Base-by-base conservation (phyloP, 2,888 invertebrate species). In the Hirtodrosophila histrioides region DNA sequence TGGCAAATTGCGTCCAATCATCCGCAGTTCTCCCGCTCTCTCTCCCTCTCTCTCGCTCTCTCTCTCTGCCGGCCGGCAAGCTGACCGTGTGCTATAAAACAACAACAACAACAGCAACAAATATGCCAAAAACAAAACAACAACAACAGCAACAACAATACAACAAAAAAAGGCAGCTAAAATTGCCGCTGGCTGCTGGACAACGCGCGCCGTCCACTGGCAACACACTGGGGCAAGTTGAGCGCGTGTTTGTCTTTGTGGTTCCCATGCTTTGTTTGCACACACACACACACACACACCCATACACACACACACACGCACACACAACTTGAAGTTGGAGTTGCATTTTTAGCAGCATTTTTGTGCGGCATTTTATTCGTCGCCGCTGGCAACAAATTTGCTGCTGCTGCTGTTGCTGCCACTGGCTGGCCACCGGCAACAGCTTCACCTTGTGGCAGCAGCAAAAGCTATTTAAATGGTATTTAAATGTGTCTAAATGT, bases 401-500 rank as follows among this genome's bases (percentile, higher is more conserved):
- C 46, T 65, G 62, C n/a, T 55, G 50, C 39, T 69, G 55, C 11
- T 50, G 65, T 17, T 60, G 57, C 23, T 62, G 65, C 10, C 58
- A 40, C 10, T 46, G 46, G 27, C 31, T 45, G 53, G 60, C 62
- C 61, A 64, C 44, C 49, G 60, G 65, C 83, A 62, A 48, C 74
- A 58, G 80, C 86, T 76, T 83, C 88, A 87, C 86, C 88, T 88
- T 88, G 88, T 76, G 72, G 72, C 86, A 63, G 72, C 86, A 63
- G 72, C 79, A 72, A 75, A 76, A 87, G 80, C 83, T 83, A 83
- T 89, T 89, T 88, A 80, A 87, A 88, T 88, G 87, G 84, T 83
- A 89, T 88, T 88, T 87, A 89, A 88, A 89, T 89, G 88, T 86
- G 83, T 88, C 85, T 85, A 86, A 82, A 84, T 78, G 88, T 77